These are phyloP conservation scores for Acanthosepion esculentum DNA, from an alignment of 2,888 invertebrate genomes.

Conservation along the genomic window DNA sequence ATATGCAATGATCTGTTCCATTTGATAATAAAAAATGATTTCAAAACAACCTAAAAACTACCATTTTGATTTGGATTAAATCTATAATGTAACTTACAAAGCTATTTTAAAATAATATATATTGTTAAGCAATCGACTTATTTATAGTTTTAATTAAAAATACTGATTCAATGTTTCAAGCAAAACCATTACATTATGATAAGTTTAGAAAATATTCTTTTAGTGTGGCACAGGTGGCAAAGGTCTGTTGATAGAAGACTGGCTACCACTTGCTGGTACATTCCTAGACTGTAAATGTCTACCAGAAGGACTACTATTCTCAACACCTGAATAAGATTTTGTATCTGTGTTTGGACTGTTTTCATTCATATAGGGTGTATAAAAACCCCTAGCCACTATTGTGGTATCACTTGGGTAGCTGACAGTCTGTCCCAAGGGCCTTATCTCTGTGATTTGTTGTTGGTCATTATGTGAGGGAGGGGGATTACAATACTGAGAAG, in stretches of 20 bases:
- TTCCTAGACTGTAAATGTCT: not conserved
- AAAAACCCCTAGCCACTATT: not conserved
- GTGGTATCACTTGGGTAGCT: not conserved
- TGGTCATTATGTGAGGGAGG: not conserved
- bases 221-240: not conserved
- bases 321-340: not conserved
- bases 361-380: constrained; percentile 6
- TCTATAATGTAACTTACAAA: not conserved
- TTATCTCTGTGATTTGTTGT: not conserved
- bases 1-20: not conserved
- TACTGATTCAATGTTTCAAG: not conserved
- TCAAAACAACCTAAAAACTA: not conserved
- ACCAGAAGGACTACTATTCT: not conserved
- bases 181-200: not conserved
- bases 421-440: not conserved
- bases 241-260: constrained; percentile 33
- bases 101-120: constrained; percentile 17
- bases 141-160: not conserved
- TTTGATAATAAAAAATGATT: not conserved
- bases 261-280: constrained; percentile 33
- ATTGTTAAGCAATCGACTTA: not conserved
- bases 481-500: not conserved
- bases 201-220: not conserved
- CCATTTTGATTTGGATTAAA: not conserved
- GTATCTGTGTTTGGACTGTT: not conserved